phyloP scores from a whole-genome alignment of 2,888 invertebrate species.

The Oconnorella tubifera region DNA sequence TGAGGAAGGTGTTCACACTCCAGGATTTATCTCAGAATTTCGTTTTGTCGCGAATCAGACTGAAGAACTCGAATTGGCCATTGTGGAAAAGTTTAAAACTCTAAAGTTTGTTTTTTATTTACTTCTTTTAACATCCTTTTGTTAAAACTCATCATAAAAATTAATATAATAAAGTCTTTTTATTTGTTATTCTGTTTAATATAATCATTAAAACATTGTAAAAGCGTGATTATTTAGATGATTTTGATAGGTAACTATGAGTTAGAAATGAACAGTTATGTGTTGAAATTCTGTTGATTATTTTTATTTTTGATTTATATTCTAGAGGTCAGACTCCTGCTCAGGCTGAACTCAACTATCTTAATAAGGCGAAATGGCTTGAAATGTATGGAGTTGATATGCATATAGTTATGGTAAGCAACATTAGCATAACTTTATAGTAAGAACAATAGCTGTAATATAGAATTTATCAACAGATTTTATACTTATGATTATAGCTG shows the following conservation, averaged over 20 bases:
- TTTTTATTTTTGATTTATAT: too few relatives aligned
- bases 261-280: too few relatives aligned
- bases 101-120: slow-evolving; percentile 31
- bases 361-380: slow-evolving; percentile 94
- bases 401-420: slow-evolving; percentile 78
- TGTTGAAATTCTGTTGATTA: too few relatives aligned
- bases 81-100: slow-evolving; percentile 81
- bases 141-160: too few relatives aligned
- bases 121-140: not conserved
- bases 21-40: slow-evolving; percentile 97
- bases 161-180: too few relatives aligned
- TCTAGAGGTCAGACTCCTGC: slow-evolving; percentile 80
- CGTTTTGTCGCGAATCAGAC: slow-evolving; percentile 91
- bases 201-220: too few relatives aligned
- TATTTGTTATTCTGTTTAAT: too few relatives aligned
- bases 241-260: too few relatives aligned
- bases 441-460: not conserved
- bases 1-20: slow-evolving; percentile 83
- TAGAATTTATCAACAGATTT: not conserved
- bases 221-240: too few relatives aligned
- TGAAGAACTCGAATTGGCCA: slow-evolving; percentile 91
- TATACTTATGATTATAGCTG: not conserved
- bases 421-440: not conserved
- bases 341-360: slow-evolving; percentile 87
- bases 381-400: slow-evolving; percentile 99